phyloP scores from a whole-genome alignment of 2,888 invertebrate species.

The Ormyrus thymus region DNA sequence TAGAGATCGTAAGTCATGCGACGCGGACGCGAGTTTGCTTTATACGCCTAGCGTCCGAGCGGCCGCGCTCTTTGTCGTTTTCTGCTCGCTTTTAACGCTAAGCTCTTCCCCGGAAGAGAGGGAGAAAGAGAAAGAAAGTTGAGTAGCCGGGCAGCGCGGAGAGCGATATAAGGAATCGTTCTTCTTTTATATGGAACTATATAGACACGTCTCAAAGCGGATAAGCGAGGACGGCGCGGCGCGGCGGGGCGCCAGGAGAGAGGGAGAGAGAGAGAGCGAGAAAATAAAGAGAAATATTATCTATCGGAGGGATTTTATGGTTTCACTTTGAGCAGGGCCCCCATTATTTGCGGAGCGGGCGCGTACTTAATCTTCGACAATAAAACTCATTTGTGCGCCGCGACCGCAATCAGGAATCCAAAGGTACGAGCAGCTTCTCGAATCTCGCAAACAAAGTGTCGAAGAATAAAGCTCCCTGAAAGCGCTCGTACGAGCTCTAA shows the following conservation, averaged over 20 bases:
- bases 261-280: conserved; percentile 1
- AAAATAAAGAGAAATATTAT: conserved; percentile 53
- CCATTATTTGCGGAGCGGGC: conserved; percentile 41
- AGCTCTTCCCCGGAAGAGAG: conserved; percentile 23
- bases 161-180: conserved; percentile 33
- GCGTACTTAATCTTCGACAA: conserved; percentile 47
- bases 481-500: conserved; percentile 21
- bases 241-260: neutral
- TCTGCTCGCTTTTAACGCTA: conserved; percentile 46
- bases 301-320: conserved; percentile 51
- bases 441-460: conserved; percentile 55
- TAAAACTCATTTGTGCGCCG: conserved; percentile 44
- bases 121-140: conserved; percentile 28
- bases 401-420: conserved; percentile 42
- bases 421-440: conserved; percentile 33
- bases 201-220: conserved; percentile 15
- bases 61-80: conserved; percentile 49
- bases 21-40: conserved; percentile 53
- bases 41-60: conserved; percentile 23
- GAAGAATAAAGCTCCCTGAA: conserved; percentile 49
- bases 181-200: neutral
- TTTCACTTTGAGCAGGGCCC: conserved; percentile 39
- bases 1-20: conserved; percentile 56
- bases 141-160: conserved; percentile 22
- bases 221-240: conserved; percentile 30